These are phyloP conservation scores for Agriopis aurantiaria DNA, from an alignment of 2,888 invertebrate species.

Conservation along the genomic window DNA sequence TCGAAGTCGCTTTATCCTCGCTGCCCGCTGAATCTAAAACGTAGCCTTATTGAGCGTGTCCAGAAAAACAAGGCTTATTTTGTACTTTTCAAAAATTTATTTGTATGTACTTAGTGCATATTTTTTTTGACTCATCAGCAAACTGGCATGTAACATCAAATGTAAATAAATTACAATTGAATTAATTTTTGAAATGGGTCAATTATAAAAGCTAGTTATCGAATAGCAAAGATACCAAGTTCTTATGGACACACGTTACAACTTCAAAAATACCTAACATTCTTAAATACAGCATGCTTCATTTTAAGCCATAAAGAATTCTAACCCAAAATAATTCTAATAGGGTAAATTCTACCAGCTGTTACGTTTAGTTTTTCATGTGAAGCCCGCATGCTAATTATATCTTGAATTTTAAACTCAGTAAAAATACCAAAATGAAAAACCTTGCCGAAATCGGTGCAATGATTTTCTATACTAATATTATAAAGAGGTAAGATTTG, in stretches of 20 bases:
- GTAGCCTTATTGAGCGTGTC: constrained; percentile 13
- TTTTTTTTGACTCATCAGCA: background rate
- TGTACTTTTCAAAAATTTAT: background rate
- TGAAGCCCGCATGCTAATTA: constrained; percentile 26
- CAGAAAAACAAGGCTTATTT: constrained; percentile 16
- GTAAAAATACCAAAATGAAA: constrained; percentile 31
- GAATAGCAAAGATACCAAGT: background rate
- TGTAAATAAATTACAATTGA: too few relatives aligned
- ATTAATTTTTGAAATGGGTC: too few relatives aligned
- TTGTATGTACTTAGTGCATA: background rate
- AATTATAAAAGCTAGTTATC: background rate
- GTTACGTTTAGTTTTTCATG: background rate
- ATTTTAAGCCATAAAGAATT: constrained; percentile 13
- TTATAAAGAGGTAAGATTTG: too few relatives aligned
- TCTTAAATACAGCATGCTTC: constrained; percentile 35
- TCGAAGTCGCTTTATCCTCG: background rate
- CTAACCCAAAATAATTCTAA: background rate
- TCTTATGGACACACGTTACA: constrained; percentile 20
- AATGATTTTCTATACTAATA: too few relatives aligned
- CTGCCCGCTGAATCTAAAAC: background rate
- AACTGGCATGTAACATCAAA: too few relatives aligned
- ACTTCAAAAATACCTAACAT: constrained; percentile 1
- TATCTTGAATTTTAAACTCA: constrained; percentile 5
- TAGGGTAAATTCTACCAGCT: constrained; percentile 5
- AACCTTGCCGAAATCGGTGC: constrained; percentile 9